Evolutionary conservation across 1,140 invertebrate species (phyloP).

Genomic region (Acromyrmex heyeri): DNA sequence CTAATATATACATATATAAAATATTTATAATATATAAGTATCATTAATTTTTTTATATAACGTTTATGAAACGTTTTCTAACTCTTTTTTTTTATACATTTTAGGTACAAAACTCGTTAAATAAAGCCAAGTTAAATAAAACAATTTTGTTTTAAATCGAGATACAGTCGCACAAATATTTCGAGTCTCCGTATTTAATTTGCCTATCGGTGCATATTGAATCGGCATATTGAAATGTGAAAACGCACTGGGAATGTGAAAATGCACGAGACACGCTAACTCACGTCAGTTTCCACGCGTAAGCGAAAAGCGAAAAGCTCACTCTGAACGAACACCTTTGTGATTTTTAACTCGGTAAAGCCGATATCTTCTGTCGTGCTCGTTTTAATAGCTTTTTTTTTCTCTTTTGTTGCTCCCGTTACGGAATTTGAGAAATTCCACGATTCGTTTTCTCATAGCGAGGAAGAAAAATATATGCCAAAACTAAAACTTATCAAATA

Average conservation of each 20-base stretch:
- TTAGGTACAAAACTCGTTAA: slow-evolving; percentile 21
- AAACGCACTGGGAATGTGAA: neutral
- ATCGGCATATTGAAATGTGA: slow-evolving; percentile 32
- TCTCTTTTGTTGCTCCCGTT: neutral
- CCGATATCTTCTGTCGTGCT: neutral
- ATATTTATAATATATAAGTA: neutral
- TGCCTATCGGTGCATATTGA: neutral
- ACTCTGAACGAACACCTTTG: slow-evolving; percentile 6
- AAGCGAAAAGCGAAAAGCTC: neutral
- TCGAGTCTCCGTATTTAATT: slow-evolving; percentile 46
- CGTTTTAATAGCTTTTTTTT: neutral
- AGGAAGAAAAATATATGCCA: slow-evolving; percentile 14
- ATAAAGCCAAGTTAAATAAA: slow-evolving; percentile 49
- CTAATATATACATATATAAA: neutral
- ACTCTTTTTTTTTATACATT: slow-evolving; percentile 24
- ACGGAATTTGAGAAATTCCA: slow-evolving; percentile 26
- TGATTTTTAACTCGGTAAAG: slow-evolving; percentile 24
- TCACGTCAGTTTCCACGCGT: neutral
- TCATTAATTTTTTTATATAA: neutral
- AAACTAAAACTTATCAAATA: neutral
- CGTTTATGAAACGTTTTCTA: neutral
- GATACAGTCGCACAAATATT: slow-evolving; percentile 41
- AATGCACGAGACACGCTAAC: neutral
- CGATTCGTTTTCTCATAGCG: neutral
- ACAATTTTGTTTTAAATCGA: slow-evolving; percentile 43